Conservation (phyloP, 2,888 invertebrate species). For the Euphydryas editha region DNA sequence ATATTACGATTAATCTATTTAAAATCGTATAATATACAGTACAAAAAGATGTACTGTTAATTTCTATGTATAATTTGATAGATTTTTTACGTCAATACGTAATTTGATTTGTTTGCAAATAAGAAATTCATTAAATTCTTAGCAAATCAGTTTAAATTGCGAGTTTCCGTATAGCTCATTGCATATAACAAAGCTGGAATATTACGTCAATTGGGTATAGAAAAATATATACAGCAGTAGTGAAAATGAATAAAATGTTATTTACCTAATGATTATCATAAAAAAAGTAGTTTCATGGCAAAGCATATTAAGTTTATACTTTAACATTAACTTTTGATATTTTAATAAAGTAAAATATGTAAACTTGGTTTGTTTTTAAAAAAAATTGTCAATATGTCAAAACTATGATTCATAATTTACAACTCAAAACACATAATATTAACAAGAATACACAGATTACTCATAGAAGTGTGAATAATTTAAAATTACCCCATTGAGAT, state of each 20-base stretch:
- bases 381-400: too few relatives aligned
- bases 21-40: neutral
- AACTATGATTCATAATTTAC: too few relatives aligned
- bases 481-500: constrained; percentile 87
- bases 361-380: too few relatives aligned
- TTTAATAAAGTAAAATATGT: too few relatives aligned
- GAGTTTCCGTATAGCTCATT: constrained; percentile 2
- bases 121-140: neutral
- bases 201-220: neutral
- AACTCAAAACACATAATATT: neutral
- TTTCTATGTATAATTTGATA: neutral
- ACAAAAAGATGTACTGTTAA: neutral
- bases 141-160: neutral
- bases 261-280: neutral
- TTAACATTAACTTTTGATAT: too few relatives aligned
- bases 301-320: too few relatives aligned
- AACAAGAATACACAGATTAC: neutral
- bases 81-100: neutral
- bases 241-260: neutral
- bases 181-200: neutral
- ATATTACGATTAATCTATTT: too few relatives aligned
- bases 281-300: too few relatives aligned
- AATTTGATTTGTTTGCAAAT: neutral
- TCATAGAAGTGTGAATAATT: neutral
- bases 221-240: neutral